Conservation (phyloP, 2,797 vertebrate genomes). For the Tympanoctomys barrerae region DNA sequence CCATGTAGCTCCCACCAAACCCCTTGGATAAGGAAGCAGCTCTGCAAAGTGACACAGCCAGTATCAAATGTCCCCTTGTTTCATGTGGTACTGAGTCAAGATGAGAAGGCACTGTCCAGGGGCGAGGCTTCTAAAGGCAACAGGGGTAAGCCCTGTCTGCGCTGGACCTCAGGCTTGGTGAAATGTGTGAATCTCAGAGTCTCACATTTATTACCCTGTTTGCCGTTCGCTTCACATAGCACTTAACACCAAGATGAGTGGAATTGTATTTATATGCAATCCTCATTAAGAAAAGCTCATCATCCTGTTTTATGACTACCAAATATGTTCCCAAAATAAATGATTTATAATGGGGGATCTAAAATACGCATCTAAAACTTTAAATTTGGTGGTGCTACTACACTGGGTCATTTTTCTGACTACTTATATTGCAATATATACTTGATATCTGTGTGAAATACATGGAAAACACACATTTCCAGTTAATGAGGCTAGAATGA, state of each 20-base stretch:
- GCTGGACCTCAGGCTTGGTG: neutral
- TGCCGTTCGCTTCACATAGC: slow-evolving; percentile 2
- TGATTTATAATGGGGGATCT: neutral
- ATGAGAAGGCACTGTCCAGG: neutral
- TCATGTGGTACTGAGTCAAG: neutral
- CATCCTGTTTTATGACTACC: neutral
- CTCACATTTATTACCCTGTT: neutral
- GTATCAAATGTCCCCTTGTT: slow-evolving; percentile 12
- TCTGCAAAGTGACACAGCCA: neutral
- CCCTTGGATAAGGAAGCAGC: neutral
- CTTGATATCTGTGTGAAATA: neutral
- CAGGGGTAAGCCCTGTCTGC: neutral
- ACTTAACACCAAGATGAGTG: slow-evolving; percentile 28
- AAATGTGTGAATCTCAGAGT: neutral
- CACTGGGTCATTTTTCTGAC: neutral
- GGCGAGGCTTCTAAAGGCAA: neutral
- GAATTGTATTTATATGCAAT: slow-evolving; percentile 55
- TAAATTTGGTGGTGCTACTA: neutral
- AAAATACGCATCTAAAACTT: slow-evolving; percentile 53
- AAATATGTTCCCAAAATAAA: neutral
- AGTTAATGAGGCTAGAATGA: neutral
- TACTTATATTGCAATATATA: neutral
- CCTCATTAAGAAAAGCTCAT: slow-evolving; percentile 54
- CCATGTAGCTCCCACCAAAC: neutral
- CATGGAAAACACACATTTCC: neutral